phyloP scores from a whole-genome alignment of 2,888 invertebrate species.

The Abrostola tripartita region DNA sequence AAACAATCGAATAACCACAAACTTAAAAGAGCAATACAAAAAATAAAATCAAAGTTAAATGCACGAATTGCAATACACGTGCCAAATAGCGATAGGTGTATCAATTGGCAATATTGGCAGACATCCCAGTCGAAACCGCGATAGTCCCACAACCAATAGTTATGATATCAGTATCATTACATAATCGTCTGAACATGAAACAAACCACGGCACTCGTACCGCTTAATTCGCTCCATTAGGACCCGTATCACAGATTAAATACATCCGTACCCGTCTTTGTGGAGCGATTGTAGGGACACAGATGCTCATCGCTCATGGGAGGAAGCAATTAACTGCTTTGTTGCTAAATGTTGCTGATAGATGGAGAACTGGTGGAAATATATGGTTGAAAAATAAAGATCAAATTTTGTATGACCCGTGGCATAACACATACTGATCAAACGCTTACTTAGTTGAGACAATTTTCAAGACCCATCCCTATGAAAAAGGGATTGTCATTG shows the following conservation, averaged over 20 bases:
- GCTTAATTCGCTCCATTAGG: constrained; percentile 80
- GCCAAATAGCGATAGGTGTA: constrained; percentile 6
- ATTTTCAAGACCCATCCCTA: no score
- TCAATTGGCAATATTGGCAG: constrained; percentile 8
- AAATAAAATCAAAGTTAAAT: not conserved
- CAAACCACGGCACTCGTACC: constrained; percentile 51
- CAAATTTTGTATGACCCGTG: not conserved
- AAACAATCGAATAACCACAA: no score
- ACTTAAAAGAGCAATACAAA: not conserved
- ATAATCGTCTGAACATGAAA: constrained; percentile 45
- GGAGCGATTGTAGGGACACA: constrained; percentile 40
- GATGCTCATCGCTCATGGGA: constrained; percentile 44
- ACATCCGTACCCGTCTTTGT: constrained; percentile 72
- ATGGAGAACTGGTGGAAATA: not conserved
- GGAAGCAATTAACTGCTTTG: constrained; percentile 52
- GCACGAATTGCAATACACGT: not conserved
- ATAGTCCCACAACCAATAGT: constrained; percentile 2
- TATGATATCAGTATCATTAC: constrained; percentile 20
- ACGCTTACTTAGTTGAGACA: no score
- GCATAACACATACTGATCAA: no score
- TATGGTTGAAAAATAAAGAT: not conserved
- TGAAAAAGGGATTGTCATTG: no score
- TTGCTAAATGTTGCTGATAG: constrained; percentile 5
- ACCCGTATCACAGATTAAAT: constrained; percentile 83
- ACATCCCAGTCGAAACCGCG: not conserved